phyloP scores from a whole-genome alignment of 2,888 invertebrate genomes.

The Caenorhabditis drosophilae region DNA sequence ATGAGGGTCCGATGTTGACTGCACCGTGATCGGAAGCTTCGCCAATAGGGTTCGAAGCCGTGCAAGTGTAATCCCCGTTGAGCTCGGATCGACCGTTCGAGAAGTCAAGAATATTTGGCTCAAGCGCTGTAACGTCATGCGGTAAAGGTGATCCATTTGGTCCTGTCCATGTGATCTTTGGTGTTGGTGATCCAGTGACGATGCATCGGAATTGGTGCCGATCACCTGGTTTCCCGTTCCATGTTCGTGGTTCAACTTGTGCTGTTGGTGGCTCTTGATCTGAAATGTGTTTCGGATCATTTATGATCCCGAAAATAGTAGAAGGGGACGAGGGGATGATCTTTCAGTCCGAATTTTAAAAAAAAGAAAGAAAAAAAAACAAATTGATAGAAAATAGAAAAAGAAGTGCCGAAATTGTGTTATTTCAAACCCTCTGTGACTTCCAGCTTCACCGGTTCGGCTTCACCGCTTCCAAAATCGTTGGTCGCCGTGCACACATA shows the following conservation, averaged over 20 bases:
- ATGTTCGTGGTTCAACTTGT: slow-evolving; percentile 64
- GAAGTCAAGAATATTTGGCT: slow-evolving; percentile 60
- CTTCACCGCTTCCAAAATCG: slow-evolving; percentile 56
- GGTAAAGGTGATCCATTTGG: slow-evolving; percentile 63
- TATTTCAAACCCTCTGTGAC: slow-evolving; percentile 64
- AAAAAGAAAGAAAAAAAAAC: background rate
- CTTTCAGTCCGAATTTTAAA: too few species aligned
- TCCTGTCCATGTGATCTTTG: slow-evolving; percentile 65
- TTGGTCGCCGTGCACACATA: slow-evolving; percentile 67
- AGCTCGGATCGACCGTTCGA: slow-evolving; percentile 52
- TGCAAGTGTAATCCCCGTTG: slow-evolving; percentile 64
- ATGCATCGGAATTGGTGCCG: slow-evolving; percentile 65
- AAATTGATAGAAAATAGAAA: slow-evolving; percentile 5
- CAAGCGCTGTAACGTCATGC: slow-evolving; percentile 66
- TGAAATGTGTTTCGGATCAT: slow-evolving; percentile 19
- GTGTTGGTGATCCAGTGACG: slow-evolving; percentile 62
- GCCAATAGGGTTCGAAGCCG: slow-evolving; percentile 57
- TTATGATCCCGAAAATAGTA: background rate
- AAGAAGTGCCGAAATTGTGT: too few species aligned
- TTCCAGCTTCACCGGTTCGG: slow-evolving; percentile 59
- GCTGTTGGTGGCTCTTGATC: slow-evolving; percentile 68
- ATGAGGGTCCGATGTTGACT: slow-evolving; percentile 59
- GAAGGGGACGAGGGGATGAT: too few species aligned
- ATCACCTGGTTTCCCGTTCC: slow-evolving; percentile 68
- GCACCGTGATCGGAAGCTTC: slow-evolving; percentile 64